Percentiles rank a stretch among this genome's conserved stretches.
Evolutionary conservation across 2,888 invertebrate genomes (phyloP).

Genomic region (Dromius quadrimaculatus): DNA sequence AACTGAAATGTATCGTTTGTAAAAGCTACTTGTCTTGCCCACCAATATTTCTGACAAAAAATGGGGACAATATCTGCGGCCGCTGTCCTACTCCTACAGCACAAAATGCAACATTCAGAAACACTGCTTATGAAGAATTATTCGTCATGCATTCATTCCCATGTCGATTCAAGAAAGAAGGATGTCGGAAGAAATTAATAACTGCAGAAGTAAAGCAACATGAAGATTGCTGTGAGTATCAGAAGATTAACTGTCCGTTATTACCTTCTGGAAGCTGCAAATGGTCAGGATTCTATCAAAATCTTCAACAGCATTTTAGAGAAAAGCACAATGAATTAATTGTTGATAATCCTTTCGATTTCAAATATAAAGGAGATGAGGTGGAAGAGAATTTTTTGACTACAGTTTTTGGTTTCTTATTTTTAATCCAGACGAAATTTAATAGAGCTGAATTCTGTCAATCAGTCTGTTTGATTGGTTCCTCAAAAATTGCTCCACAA

Average conservation of each 20-base stretch:
- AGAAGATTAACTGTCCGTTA: slow-evolving; percentile 14
- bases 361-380: not conserved
- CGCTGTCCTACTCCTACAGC: not conserved
- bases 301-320: slow-evolving; percentile 11
- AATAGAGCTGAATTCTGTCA: not conserved
- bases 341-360: not conserved
- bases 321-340: slow-evolving; percentile 3
- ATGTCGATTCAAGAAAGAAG: slow-evolving; percentile 30
- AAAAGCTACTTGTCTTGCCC: slow-evolving; percentile 13
- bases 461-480: not conserved
- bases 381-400: not conserved
- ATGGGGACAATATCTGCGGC: slow-evolving; percentile 36
- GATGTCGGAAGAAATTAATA: slow-evolving; percentile 4
- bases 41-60: slow-evolving; percentile 20
- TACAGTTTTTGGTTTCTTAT: slow-evolving; percentile 6
- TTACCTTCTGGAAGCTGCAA: not conserved
- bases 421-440: slow-evolving; percentile 3
- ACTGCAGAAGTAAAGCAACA: not conserved
- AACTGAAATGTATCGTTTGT: slow-evolving; percentile 10
- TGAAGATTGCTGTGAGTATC: slow-evolving; percentile 20
- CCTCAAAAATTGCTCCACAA: slow-evolving; percentile 14
- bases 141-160: slow-evolving; percentile 5
- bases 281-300: not conserved
- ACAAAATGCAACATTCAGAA: not conserved
- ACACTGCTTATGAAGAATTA: slow-evolving; percentile 17